phyloP scores from a whole-genome alignment of 2,888 invertebrate genomes.

The Drosophila colorata region DNA sequence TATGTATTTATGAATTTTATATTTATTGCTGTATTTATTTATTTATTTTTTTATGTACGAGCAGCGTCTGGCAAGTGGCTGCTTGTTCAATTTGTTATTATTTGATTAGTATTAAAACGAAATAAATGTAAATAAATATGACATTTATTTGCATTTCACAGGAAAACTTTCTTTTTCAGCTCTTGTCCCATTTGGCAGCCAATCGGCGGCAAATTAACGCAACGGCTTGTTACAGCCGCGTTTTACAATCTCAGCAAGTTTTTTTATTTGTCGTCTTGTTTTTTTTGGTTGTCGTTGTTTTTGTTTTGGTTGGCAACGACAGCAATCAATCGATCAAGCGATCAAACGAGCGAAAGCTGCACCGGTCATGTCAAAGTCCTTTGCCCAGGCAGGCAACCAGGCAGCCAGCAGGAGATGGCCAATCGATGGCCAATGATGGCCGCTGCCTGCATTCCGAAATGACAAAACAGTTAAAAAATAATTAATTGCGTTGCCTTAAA shows the following conservation, averaged over 20 bases:
- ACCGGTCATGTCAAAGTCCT: conserved; percentile 79
- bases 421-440: conserved; percentile 79
- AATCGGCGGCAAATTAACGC: conserved; percentile 85
- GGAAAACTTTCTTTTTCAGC: conserved; percentile 66
- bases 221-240: conserved; percentile 82
- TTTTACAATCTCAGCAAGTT: conserved; percentile 71
- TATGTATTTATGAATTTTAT: conserved; percentile 56
- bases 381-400: conserved; percentile 43
- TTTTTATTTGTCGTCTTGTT: conserved; percentile 25
- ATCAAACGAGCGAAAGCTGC: conserved; percentile 81
- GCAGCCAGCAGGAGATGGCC: conserved; percentile 37
- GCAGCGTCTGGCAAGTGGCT: conserved; percentile 42
- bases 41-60: conserved; percentile 33
- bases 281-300: conserved; percentile 17
- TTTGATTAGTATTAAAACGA: conserved; percentile 44
- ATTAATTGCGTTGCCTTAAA: conserved; percentile 86
- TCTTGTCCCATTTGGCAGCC: conserved; percentile 74
- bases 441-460: conserved; percentile 82
- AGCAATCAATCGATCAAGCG: conserved; percentile 85
- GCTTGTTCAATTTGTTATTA: conserved; percentile 46
- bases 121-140: conserved; percentile 2
- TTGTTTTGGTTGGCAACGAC: conserved; percentile 53
- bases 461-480: conserved; percentile 86
- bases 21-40: conserved; percentile 4
- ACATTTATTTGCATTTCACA: conserved; percentile 55